A percentile compares a stretch with the other conserved stretches of the same genome.
phyloP scores from a whole-genome alignment of 2,113 vertebrate genomes.

The Todiramphus saurophagus region DNA sequence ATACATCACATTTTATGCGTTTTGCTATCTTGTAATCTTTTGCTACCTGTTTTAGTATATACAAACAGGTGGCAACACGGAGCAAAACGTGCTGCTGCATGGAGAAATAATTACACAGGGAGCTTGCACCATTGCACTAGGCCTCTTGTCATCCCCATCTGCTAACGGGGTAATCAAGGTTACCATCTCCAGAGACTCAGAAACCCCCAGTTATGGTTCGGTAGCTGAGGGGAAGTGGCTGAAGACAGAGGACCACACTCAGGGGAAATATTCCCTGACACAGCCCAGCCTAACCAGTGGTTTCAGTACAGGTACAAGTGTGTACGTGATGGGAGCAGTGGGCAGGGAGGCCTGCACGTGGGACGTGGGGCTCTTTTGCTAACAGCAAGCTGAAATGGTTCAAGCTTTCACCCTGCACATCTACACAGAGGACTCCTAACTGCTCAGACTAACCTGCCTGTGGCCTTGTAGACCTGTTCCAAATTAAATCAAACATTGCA shows the following conservation, averaged over 20 bases:
- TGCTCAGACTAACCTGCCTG: neutral
- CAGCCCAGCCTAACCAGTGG: neutral
- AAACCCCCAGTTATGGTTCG: accelerated
- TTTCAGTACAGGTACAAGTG: neutral
- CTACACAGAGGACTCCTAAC: neutral
- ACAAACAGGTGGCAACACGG: neutral
- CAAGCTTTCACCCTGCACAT: neutral
- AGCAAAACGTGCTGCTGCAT: neutral
- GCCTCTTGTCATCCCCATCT: neutral
- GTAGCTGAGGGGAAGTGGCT: neutral
- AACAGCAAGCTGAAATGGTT: neutral
- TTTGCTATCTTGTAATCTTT: neutral
- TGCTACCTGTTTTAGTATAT: neutral
- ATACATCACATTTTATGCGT: neutral
- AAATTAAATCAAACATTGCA: neutral
- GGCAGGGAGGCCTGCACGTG: neutral
- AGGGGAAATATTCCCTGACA: neutral
- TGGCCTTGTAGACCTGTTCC: neutral
- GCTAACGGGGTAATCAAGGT: neutral
- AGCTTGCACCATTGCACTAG: neutral
- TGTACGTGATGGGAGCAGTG: neutral
- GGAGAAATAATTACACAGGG: neutral
- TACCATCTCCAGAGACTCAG: neutral
- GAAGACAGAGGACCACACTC: neutral
- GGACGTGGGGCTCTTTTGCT: neutral